Evolutionary conservation across 2,888 invertebrate genomes (phyloP).

Genomic region (Napeogenes inachia): DNA sequence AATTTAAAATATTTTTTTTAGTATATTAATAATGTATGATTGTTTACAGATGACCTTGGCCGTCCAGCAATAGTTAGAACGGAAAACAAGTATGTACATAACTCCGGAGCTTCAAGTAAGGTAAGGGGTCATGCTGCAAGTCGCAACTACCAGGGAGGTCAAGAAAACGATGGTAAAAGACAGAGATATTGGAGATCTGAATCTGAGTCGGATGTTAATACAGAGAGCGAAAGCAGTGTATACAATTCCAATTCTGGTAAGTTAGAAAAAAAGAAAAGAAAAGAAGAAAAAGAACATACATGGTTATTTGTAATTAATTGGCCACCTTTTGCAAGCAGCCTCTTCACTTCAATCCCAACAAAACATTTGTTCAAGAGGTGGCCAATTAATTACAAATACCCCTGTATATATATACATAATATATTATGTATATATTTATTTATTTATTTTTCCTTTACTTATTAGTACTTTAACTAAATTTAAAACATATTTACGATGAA

Average conservation of each 20-base stretch:
- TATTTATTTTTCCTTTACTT: too few species aligned
- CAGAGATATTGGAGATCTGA: conserved; percentile 6
- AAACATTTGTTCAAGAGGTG: too few species aligned
- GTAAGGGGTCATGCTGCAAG: not conserved
- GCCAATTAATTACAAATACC: too few species aligned
- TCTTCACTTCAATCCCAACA: too few species aligned
- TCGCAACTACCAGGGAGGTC: not conserved
- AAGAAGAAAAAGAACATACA: too few species aligned
- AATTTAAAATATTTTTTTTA: not conserved
- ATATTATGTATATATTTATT: too few species aligned
- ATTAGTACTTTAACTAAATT: too few species aligned
- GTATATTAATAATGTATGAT: not conserved
- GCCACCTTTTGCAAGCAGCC: too few species aligned
- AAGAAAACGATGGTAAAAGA: conserved; percentile 1
- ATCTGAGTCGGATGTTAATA: conserved; percentile 1
- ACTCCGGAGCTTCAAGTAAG: not conserved
- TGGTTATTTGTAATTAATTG: too few species aligned
- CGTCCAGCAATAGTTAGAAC: not conserved
- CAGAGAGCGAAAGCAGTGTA: conserved; percentile 1
- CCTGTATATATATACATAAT: too few species aligned
- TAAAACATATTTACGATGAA: too few species aligned
- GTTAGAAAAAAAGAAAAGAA: not conserved
- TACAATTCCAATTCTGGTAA: conserved; percentile 14
- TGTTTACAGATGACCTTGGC: conserved; percentile 1
- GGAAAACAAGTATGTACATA: not conserved